Evolutionary conservation across 2,797 vertebrate genomes (phyloP), one percentile per base, ranked within the genome.

Genomic region (Pseudocheirus occidentalis): DNA sequence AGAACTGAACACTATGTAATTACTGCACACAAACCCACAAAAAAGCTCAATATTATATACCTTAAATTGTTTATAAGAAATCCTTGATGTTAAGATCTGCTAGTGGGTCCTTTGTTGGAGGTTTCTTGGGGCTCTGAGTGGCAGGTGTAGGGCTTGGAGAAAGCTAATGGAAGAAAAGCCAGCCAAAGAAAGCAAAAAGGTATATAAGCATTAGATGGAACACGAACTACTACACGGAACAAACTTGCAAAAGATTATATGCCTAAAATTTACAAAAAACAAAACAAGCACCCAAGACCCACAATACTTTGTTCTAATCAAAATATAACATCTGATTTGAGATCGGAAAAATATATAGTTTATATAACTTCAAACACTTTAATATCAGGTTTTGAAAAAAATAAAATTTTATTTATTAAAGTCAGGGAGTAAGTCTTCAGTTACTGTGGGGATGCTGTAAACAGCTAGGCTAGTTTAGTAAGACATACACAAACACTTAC

Each of bases 41-140:
- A 3, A 96, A 97, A 97, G 24, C 96, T 96, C 95, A 98, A 94
- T 97, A 98, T 96, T 81, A 98, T 96, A 55, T 98, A 99, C 99
- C 99, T 99, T 99, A 98, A 98, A 97, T 98, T 66, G 90, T 98
- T 99, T 99, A 99, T 99, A 99, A 99, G 99, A 99, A 99, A 99
- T 99, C 99, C 99, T 99, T 99, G 99, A 99, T 99, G 99, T 99
- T 99, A 97, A 99, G 99, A 98, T 99, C 99, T 98, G 99, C 99
- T 99, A 99, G 99, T 95, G 99, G 99, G 98, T 99, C 99, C 99
- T 99, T 99, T 98, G 99, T 98, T 97, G 99, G 99, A 97, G 99
- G 99, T 98, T 99, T 99, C 98, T 99, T 99, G 98, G 99, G 99
- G 98, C 99, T 99, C 98, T 99, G 99, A 98, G 98, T 98, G 98